Evolutionary conservation across 2,888 invertebrate species (phyloP).

Genomic region (Cheilosia urbana): DNA sequence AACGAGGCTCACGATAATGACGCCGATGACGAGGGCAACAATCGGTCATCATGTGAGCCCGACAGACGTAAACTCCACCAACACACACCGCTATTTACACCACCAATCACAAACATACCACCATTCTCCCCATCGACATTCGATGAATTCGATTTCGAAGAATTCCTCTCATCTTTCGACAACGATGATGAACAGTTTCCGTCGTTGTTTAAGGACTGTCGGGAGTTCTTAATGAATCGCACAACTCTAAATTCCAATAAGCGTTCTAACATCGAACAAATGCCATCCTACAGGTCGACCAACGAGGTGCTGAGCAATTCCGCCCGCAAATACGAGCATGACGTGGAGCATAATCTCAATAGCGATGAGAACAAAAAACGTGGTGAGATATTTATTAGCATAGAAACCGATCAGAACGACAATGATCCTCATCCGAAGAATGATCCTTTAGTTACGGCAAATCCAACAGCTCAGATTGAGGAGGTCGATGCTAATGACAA

Average conservation of each 20-base stretch:
- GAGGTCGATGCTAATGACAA: constrained; percentile 81
- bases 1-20: constrained; percentile 77
- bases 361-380: constrained; percentile 77
- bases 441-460: constrained; percentile 76
- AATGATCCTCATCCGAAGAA: constrained; percentile 70
- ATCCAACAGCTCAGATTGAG: constrained; percentile 80
- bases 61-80: constrained; percentile 48
- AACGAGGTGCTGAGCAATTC: constrained; percentile 34
- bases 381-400: constrained; percentile 82
- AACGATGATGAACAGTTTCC: constrained; percentile 85
- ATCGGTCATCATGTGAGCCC: constrained; percentile 78
- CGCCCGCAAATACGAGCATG: constrained; percentile 48
- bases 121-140: constrained; percentile 83
- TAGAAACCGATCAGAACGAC: constrained; percentile 82
- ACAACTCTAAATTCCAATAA: constrained; percentile 78
- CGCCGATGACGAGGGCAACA: constrained; percentile 80
- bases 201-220: constrained; percentile 84
- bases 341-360: constrained; percentile 57
- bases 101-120: constrained; percentile 76
- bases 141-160: constrained; percentile 87
- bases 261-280: constrained; percentile 78
- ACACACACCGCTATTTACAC: constrained; percentile 29
- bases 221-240: constrained; percentile 82
- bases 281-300: constrained; percentile 58
- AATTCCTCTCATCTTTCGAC: constrained; percentile 88